These are phyloP conservation scores for Agrilus biguttatus DNA, from an alignment of 2,888 invertebrate genomes.

Conservation along the genomic window DNA sequence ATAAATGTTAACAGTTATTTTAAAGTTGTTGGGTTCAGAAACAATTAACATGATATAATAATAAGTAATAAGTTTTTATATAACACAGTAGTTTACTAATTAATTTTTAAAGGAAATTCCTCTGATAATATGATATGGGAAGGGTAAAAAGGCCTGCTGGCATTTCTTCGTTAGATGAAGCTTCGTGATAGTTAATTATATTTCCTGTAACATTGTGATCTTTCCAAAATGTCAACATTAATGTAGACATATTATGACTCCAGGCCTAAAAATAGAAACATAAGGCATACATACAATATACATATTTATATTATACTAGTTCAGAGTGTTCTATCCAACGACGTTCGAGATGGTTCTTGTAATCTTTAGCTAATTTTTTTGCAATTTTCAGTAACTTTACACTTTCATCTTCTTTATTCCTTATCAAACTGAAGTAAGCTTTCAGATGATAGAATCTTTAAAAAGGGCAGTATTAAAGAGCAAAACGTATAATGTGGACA, in stretches of 20 bases:
- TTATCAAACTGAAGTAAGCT: constrained; percentile 38
- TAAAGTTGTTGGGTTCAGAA: too few species aligned
- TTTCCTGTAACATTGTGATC: constrained; percentile 32
- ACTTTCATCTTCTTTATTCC: constrained; percentile 28
- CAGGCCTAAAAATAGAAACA: constrained; percentile 31
- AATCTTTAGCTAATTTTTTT: constrained; percentile 25
- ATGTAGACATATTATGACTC: constrained; percentile 32
- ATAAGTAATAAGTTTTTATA: too few species aligned
- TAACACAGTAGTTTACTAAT: too few species aligned
- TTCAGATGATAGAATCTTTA: constrained; percentile 37
- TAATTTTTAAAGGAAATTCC: too few species aligned
- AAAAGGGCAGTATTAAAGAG: constrained; percentile 8
- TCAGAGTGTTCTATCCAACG: constrained; percentile 38
- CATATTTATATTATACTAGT: constrained; percentile 27
- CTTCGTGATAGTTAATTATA: constrained; percentile 32
- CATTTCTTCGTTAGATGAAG: constrained; percentile 25
- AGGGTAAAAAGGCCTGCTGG: constrained; percentile 18
- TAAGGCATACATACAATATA: constrained; percentile 2
- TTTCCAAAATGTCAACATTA: constrained; percentile 35
- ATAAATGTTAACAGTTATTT: too few species aligned
- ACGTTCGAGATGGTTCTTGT: constrained; percentile 29
- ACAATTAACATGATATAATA: too few species aligned
- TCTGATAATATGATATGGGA: constrained; percentile 12
- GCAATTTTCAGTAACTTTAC: constrained; percentile 30
- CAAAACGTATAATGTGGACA: constrained; percentile 2